Evolutionary conservation across 2,888 invertebrate species (phyloP), one percentile per base, ranked within the genome.

Genomic region (Yponomeuta malinellus): DNA sequence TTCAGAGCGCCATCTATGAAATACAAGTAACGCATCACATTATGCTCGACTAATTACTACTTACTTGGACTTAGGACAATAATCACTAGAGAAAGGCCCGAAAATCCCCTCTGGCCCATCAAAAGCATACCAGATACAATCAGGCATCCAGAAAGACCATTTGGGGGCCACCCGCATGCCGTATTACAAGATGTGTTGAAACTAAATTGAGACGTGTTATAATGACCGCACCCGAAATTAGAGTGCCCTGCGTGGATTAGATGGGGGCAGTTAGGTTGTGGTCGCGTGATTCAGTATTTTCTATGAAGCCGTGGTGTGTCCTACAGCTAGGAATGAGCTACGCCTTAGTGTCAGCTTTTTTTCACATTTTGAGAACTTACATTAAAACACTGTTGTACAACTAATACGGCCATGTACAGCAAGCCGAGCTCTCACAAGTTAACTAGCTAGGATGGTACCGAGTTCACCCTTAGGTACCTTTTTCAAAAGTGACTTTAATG

Each of bases 151-250:
- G 52, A 59, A 59, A 12, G 4, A 65, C 10, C 65, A 65, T 65
- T 65, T 69, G 63, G n/a, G 52, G 87, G 79, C 90, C 90, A 90
- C 90, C 88, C 90, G 89, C 88, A 85, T 84, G 77, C 73, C 73
- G 72, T 86, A 87, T 87, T 88, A 88, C 86, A 79, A 85, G 85
- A 86, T 86, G 88, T 84, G 85, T 86, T 83, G 83, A 84, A 84
- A 84, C 86, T 79, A 85, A 90, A 90, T 90, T 88, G 90, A 91
- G 90, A 90, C 83, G 91, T 91, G 90, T 89, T 82, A 90, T 90
- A 90, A 90, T 88, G 85, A 86, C 85, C 81, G 81, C 83, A 79
- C 80, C 85, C 84, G 84, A 85, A 85, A 85, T 86, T 87, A 83
- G 72, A 71, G n/a, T 48, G 69, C 23, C 66, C 52, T 10, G 31